phyloP scores from a whole-genome alignment of 2,888 invertebrate species.

The Agrochola litura region DNA sequence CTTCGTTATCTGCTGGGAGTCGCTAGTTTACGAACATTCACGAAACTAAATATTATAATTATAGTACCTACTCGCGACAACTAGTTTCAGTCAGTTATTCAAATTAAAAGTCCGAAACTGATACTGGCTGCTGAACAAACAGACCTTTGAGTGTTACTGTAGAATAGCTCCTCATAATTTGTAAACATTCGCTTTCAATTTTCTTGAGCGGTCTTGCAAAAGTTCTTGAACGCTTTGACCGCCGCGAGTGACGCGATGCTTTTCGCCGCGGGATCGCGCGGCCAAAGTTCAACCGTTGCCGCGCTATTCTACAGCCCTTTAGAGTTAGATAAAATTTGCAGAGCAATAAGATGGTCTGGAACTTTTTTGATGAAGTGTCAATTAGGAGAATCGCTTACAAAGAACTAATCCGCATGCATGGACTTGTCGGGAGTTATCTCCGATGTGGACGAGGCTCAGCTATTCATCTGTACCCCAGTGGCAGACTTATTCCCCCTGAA shows the following conservation, averaged over 20 bases:
- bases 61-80: not conserved
- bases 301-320: not conserved
- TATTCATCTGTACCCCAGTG: no score
- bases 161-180: not conserved
- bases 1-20: constrained; percentile 15
- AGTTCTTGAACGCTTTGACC: constrained; percentile 14
- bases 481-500: no score
- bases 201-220: not conserved
- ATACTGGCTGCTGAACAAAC: no score
- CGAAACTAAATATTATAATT: constrained; percentile 3
- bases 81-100: not conserved
- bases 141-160: not conserved
- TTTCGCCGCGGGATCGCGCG: no score
- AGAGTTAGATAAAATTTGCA: not conserved
- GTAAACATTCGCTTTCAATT: not conserved
- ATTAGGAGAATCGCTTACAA: not conserved
- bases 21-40: constrained; percentile 13
- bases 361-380: not conserved
- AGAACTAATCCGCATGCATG: not conserved
- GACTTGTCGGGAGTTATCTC: not conserved
- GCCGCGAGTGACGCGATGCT: not conserved
- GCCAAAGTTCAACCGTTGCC: not conserved
- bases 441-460: not conserved
- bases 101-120: not conserved
- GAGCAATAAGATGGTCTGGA: not conserved